Percentiles rank a stretch among this genome's conserved stretches.
Conservation (phyloP, 2,888 invertebrate genomes). For the Pandemis corylana region DNA sequence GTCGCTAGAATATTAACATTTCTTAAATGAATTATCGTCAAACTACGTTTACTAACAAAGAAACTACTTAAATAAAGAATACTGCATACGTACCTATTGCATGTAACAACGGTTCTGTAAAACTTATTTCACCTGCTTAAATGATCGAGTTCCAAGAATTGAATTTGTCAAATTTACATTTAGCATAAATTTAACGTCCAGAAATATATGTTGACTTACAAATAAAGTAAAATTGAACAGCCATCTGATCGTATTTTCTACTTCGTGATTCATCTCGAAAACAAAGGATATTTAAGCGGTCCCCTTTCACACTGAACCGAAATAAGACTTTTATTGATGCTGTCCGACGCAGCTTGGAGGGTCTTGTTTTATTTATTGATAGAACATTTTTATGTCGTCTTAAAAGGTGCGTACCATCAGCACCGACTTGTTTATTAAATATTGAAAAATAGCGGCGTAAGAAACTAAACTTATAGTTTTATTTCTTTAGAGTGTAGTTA, state of each 20-base stretch:
- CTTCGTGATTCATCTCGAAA: slow-evolving; percentile 63
- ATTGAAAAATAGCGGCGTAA: slow-evolving; percentile 4
- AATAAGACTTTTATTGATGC: slow-evolving; percentile 44
- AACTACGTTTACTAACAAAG: not conserved
- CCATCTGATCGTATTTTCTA: slow-evolving; percentile 53
- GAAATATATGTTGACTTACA: slow-evolving; percentile 39
- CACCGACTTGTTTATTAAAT: slow-evolving; percentile 26
- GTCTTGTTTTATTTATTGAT: slow-evolving; percentile 38
- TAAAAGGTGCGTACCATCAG: not conserved
- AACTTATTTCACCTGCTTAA: not conserved
- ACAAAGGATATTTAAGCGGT: slow-evolving; percentile 58
- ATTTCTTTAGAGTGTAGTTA: not conserved
- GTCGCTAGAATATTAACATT: slow-evolving; percentile 8
- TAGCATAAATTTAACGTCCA: slow-evolving; percentile 3
- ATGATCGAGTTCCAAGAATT: not conserved
- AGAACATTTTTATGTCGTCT: slow-evolving; percentile 37
- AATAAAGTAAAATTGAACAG: slow-evolving; percentile 47
- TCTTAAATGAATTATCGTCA: not conserved
- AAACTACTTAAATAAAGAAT: no score
- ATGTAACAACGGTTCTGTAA: not conserved
- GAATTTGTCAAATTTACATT: not conserved
- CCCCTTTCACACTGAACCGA: slow-evolving; percentile 43
- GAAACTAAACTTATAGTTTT: not conserved
- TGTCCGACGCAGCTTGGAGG: slow-evolving; percentile 38
- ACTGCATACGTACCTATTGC: no score